A percentile compares a stretch with the other conserved stretches of the same genome.
Evolutionary conservation across 2,797 vertebrate genomes (phyloP).

Genomic region (Cichlasoma orientale): DNA sequence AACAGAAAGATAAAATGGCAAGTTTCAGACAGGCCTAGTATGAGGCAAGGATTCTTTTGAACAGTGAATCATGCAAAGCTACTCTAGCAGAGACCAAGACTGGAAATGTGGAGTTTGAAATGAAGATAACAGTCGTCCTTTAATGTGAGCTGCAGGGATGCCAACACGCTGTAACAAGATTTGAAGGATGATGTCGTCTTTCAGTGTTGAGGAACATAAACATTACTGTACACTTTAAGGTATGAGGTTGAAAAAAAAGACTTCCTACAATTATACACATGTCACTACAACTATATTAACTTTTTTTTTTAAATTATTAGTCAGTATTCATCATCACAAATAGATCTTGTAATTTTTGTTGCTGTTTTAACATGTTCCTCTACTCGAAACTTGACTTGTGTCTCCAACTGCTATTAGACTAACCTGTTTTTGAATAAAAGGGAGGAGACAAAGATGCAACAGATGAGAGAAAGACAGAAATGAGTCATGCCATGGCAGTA

Average conservation of each 20-base stretch:
- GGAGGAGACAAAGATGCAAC: neutral
- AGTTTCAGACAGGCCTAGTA: neutral
- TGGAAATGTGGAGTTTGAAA: neutral
- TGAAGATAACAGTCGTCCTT: neutral
- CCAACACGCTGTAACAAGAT: neutral
- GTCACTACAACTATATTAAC: neutral
- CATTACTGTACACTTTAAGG: neutral
- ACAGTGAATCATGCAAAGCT: neutral
- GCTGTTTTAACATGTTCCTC: conserved; percentile 15
- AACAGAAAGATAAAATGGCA: neutral
- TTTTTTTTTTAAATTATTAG: neutral
- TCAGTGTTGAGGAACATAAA: neutral
- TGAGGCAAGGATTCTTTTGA: neutral
- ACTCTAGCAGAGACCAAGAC: neutral
- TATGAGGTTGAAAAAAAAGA: neutral
- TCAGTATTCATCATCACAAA: neutral
- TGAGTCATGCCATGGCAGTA: conserved; percentile 36
- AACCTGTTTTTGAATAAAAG: conserved; percentile 15
- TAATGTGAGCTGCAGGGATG: too few species aligned
- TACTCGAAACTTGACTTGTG: neutral
- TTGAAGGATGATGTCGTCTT: neutral
- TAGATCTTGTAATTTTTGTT: neutral
- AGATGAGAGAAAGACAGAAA: conserved; percentile 20
- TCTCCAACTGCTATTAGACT: neutral
- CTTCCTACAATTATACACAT: neutral